Evolutionary conservation across 1,140 invertebrate genomes (phyloP).

Genomic region (Rhagoletis zephyria): DNA sequence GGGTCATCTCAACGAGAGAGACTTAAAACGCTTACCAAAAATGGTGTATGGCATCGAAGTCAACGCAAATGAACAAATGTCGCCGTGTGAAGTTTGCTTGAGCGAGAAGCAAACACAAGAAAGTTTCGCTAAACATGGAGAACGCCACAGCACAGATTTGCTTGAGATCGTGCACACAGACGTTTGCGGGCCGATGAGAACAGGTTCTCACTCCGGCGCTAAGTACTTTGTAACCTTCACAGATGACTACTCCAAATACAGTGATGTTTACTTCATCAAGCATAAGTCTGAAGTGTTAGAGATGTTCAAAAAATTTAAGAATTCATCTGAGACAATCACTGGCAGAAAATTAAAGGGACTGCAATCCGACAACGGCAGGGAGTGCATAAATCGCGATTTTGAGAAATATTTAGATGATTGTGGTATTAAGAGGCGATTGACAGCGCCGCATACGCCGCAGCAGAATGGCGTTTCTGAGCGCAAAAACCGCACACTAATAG

Average conservation of each 20-base stretch:
- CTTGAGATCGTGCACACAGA: slow-evolving; percentile 55
- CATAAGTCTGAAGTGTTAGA: background rate
- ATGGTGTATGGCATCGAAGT: background rate
- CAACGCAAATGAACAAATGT: slow-evolving; percentile 14
- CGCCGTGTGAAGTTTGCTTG: slow-evolving; percentile 8
- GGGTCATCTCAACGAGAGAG: slow-evolving; percentile 53
- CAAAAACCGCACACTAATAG: slow-evolving; percentile 61
- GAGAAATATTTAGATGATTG: background rate
- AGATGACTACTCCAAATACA: background rate
- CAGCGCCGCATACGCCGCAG: slow-evolving; percentile 59
- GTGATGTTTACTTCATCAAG: background rate
- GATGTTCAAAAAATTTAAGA: background rate
- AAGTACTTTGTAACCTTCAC: slow-evolving; percentile 20
- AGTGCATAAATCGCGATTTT: slow-evolving; percentile 11
- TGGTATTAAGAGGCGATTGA: slow-evolving; percentile 21
- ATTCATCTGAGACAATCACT: background rate
- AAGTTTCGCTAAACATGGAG: background rate
- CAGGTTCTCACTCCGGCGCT: background rate
- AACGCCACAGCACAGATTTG: background rate
- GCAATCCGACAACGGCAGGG: slow-evolving; percentile 14
- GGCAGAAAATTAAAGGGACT: background rate
- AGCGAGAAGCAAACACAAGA: background rate
- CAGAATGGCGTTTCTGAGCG: slow-evolving; percentile 66
- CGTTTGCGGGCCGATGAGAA: slow-evolving; percentile 15
- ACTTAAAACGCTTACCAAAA: background rate